Base-by-base conservation (phyloP, 2,888 invertebrate genomes). In the Loripinus fragilis region DNA sequence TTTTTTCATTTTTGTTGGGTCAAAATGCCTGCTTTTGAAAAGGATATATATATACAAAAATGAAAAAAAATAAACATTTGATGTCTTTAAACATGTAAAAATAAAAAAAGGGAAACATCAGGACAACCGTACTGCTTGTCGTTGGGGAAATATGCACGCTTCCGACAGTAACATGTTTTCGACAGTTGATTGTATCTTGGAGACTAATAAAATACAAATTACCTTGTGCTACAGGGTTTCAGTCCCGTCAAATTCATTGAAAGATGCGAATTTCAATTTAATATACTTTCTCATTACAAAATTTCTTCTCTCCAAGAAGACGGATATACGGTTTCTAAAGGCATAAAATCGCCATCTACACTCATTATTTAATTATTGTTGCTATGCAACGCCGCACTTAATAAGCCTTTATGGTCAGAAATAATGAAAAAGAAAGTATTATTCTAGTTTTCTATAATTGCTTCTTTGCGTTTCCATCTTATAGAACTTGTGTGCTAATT, bases 281-380 rank as follows among this genome's bases (percentile, higher is more conserved):
- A 60, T 60, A 60, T 60, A 60, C 60, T 33, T 60, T 60, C 60
- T 60, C 33, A 60, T 60, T 60, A 60, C 60, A 60, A 60, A 60
- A 60, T 60, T 60, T 33, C 33, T 60, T 60, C 60, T 60, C 60
- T 60, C 60, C 60, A 1, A 10, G 60, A 60, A 67, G 74, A 70
- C 79, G 71, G 64, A 71, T 76, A 71, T 68, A 71, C 65, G 82
- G 79, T 68, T 73, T 79, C 79, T 42, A 75, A 65, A 68, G 79
- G 73, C 41, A 74, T 75, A 82, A 82, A 82, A 76, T 33, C 74
- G 76, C 66, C 79, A 79, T 79, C 72, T 71, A 45, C 76, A 65
- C 74, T 82, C 74, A 75, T 82, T 82, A 82, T 79, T 82, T 79
- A 79, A 82, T 82, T 82, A 82, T 70, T n/a, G 82, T 82, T 79